Evolutionary conservation across 2,113 vertebrate genomes (phyloP).

Genomic region (Epinephelus cyanopodus): DNA sequence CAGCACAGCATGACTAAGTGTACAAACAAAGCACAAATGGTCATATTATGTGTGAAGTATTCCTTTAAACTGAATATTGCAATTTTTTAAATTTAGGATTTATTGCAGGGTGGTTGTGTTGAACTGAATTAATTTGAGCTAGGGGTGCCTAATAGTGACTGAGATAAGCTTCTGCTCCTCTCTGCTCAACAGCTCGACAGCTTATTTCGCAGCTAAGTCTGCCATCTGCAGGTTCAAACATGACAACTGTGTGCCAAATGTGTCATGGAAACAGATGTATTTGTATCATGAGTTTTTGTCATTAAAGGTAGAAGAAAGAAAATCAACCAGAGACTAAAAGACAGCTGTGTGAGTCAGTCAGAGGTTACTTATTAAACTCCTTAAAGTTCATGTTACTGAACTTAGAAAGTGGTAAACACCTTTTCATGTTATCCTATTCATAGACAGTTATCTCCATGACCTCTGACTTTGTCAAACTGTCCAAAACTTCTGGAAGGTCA

Average conservation of each 20-base stretch:
- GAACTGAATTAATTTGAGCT: neutral
- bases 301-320: neutral
- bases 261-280: neutral
- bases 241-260: neutral
- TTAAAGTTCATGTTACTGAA: neutral
- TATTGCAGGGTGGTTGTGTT: neutral
- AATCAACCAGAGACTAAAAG: neutral
- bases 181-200: neutral
- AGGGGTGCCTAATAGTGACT: constrained; percentile 2
- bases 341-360: neutral
- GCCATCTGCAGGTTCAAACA: constrained; percentile 78
- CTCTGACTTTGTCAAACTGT: neutral
- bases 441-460: too few relatives aligned
- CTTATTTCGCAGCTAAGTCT: constrained; percentile 62
- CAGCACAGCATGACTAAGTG: too few relatives aligned
- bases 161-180: neutral
- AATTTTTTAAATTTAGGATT: neutral
- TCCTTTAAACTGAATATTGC: neutral
- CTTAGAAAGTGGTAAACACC: neutral
- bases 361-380: neutral
- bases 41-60: too few relatives aligned
- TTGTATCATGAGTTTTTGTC: neutral
- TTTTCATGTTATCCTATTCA: neutral
- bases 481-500: neutral
- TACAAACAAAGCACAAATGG: too few relatives aligned